Evolutionary conservation across 1,140 invertebrate species (phyloP), one percentile per base, ranked within the genome.

Genomic region (Drosophila elegans): DNA sequence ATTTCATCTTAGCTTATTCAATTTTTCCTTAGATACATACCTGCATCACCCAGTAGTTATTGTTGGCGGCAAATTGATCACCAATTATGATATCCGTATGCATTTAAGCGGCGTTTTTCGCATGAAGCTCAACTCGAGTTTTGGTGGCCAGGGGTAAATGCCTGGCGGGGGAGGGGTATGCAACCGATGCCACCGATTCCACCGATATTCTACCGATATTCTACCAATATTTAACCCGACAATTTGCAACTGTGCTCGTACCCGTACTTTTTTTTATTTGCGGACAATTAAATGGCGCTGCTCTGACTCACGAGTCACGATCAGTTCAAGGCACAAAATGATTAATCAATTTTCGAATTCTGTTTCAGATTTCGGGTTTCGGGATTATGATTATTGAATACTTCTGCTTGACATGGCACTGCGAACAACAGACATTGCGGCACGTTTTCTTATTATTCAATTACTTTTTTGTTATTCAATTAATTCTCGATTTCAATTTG

Each of bases 61-160:
- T 91, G 90, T 84, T 91, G 90, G 76, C 75, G 85, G 85, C 80
- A 89, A 92, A 91, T 74, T 91, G 91, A 81, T 92, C 91, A 74
- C 91, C 89, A 79, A 92, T 91, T 85, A 91, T 90, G 62, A 92
- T 92, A 92, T 92, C 91, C 91, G 90, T 92, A 92, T 92, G 91
- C 91, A 92, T 92, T 92, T 92, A 92, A 75, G 84, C 74, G 74
- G 79, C 88, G 84, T 85, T 91, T 63, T 75, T 75, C 36, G 63
- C 74, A 74, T 68, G 86, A 63, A 83, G 81, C 66, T 57, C 48
- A 55, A 72, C 54, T 32, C 63, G 53, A 39, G n/a, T 39, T 27
- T 49, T 49, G 32, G 48, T 44, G 55, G 44, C 13, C 41, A 66
- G 60, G 64, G 60, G 44, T 21, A 34, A 52, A 34, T 13, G 64